Evolutionary conservation across 2,797 vertebrate species (phyloP), one percentile per base, ranked within the genome.

Genomic region (Oceanodroma leucorhoa): DNA sequence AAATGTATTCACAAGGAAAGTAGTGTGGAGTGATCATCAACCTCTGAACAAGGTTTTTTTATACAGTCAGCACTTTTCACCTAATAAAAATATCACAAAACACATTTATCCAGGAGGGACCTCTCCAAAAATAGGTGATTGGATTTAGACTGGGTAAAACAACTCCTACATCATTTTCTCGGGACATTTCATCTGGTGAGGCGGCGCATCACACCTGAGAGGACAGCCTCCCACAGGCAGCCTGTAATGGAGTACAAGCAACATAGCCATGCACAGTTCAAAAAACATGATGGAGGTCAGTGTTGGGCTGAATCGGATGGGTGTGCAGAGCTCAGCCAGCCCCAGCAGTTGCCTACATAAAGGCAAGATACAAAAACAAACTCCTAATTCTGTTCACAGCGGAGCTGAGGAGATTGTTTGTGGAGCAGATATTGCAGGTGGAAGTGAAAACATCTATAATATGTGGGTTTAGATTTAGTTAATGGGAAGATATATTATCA

Each of bases 1-100:
- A 97, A 96, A 95, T 91, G 89, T 92, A 85, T 97, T 96, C 94
- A 83, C 57, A 50, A 87, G 84, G 61, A 95, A 93, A 93, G 95
- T 21, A 50, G 82, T 30, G 79, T 86, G 90, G 75, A 91, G 82
- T 57, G 87, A 96, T 95, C 94, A 83, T 78, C 91, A 92, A 78
- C 84, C 84, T 85, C 95, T 26, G 84, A 95, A 90, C 67, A 77
- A 60, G 94, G 30, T 69, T 70, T 50, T 91, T 94, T 87, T 20
- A 91, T 58, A 54, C 69, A 95, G 94, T 97, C 95, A 96, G 96
- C 94, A 95, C 69, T 96, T 96, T 92, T 87, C 82, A 77, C 57
- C 81, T 92, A 93, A 94, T 86, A 96, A 95, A 93, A 93, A 78
- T 75, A 94, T 57, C 91, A 93, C 71, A 78, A 83, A 93, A n/a